A percentile compares a stretch with the other conserved stretches of the same genome.
These are phyloP conservation scores for Notothenia rossii DNA, from an alignment of 2,113 vertebrate species.

Conservation along the genomic window DNA sequence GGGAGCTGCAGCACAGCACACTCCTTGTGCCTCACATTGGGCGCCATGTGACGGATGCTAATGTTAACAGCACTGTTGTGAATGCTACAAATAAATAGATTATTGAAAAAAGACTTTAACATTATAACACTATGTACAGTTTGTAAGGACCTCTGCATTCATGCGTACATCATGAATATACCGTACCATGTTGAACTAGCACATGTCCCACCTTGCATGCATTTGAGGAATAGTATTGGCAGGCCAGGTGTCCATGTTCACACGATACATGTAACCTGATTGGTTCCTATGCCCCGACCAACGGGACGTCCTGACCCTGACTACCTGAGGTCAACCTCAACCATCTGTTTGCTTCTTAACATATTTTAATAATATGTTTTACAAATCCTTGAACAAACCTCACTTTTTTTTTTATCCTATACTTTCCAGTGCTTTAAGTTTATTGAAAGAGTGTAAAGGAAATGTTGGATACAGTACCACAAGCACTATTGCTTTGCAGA, in stretches of 20 bases:
- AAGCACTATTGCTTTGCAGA: not conserved
- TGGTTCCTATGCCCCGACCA: too few relatives aligned
- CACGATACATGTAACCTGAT: too few relatives aligned
- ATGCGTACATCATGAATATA: not conserved
- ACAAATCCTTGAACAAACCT: not conserved
- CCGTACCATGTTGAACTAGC: not conserved
- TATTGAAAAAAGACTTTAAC: not conserved
- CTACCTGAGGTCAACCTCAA: too few relatives aligned
- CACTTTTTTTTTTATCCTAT: not conserved
- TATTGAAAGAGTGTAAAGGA: not conserved
- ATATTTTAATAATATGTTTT: too few relatives aligned
- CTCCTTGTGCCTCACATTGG: conserved; percentile 70
- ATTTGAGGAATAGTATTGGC: too few relatives aligned
- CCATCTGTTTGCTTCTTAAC: too few relatives aligned
- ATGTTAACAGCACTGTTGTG: conserved; percentile 43
- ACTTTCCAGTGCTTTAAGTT: not conserved
- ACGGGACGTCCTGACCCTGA: too few relatives aligned
- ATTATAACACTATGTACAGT: not conserved
- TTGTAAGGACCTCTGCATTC: not conserved
- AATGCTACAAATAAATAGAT: not conserved
- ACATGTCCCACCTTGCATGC: not conserved
- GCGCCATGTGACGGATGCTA: conserved; percentile 70
- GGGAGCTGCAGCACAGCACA: conserved; percentile 8
- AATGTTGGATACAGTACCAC: not conserved
- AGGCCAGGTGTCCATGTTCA: too few relatives aligned